Base-by-base conservation (phyloP, 2,113 vertebrate species). In the Arenaria interpres region DNA sequence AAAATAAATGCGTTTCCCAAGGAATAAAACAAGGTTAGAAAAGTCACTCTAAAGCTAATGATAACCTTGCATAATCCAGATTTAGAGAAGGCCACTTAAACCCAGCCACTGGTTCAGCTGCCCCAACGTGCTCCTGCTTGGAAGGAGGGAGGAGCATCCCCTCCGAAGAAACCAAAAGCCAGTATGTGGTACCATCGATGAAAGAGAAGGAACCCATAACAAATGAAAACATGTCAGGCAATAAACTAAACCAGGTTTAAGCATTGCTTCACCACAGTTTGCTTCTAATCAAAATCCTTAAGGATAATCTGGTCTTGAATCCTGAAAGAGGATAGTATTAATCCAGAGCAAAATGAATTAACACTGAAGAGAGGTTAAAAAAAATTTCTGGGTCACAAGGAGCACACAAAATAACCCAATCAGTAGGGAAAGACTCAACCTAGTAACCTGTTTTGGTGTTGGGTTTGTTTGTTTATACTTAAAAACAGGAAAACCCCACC, bases 261-360 rank as follows among this genome's bases (percentile, higher is more conserved):
- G 60, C 41, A 33, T 13, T 85, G 89, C 64, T 73, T 69, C 50
- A 51, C 39, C 51, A 78, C 63, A 54, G 43, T 48, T 75, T 41
- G 37, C 4, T 89, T 48, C 63, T 81, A 88, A 93, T 41, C 74
- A n/a, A 91, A 95, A 56, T 48, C 81, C 68, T 66, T 46, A 60
- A 69, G 54, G 84, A 84, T 85, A 96, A 96, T 87, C 93, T 68
- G 69, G 46, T 30, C 82, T 57, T 50, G 81, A 74, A 66, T 88
- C 46, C 93, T 81, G 69, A 59, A 93, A 93, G 93, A 94, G 69
- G 74, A 90, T 69, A 78, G 85, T 5, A 67, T 45, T 95, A 96
- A 90, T 69, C 93, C 82, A 81, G 48, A 85, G 78, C 64, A 90
- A 88, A 95, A 96, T 51, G n/a, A 92, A 88, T 78, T 90, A 88